Evolutionary conservation across 2,888 invertebrate species (phyloP), one percentile per base, ranked within the genome.

Genomic region (Cantharis lateralis): DNA sequence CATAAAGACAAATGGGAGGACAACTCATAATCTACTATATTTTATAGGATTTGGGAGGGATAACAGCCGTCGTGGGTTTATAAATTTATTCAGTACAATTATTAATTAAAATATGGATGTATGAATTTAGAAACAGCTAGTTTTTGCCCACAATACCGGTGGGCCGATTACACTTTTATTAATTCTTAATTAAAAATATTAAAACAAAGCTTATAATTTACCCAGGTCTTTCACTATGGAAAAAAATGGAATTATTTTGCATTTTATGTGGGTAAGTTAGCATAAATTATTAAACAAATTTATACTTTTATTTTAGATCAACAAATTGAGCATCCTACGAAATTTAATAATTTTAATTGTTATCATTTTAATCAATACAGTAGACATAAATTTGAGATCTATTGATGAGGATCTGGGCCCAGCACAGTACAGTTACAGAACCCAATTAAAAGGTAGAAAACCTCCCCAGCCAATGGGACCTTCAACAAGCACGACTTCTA

Each of bases 1-100:
- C 79, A 75, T 81, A 79, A 79, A 82, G 81, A 81, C 81, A 82
- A 80, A 82, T 78, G 77, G 78, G 80, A 78, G 73, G 69, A 78
- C 70, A 74, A 75, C 66, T 73, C 66, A 76, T 73, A 73, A 75
- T 71, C 72, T 62, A 72, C 75, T 75, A 78, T 72, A 72, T 48
- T 48, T 48, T 48, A 48, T 48, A n/a, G 48, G 48, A 13, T n/a
- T n/a, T n/a, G 48, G n/a, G 48, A 48, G 48, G 48, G 48, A 48
- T 48, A 48, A 48, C 48, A n/a, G 48, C n/a, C 48, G 48, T 48
- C 48, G 48, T 48, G 48, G 48, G 48, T 48, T 48, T 48, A 48
- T 48, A 48, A 48, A 48, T 48, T 48, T 48, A 48, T 48, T 48
- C n/a, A 48, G n/a, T n/a, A 48, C 48, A 48, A 48, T 48, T 48